Conservation (phyloP, 2,113 vertebrate species). For the Mionectes macconnelli region DNA sequence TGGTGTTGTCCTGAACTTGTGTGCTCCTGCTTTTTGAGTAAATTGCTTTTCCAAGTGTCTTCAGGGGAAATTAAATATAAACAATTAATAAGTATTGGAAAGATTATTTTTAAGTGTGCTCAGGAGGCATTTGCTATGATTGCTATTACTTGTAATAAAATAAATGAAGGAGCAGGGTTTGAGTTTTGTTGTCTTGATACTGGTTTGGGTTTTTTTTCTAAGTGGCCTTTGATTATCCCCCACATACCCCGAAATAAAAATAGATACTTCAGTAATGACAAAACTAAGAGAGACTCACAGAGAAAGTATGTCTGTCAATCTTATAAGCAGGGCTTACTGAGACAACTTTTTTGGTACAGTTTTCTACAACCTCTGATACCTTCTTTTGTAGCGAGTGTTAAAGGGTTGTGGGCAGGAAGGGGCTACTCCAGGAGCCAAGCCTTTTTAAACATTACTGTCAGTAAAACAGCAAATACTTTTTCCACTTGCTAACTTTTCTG, state of each 20-base stretch:
- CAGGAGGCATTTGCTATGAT: not conserved
- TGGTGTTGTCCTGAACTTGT: not conserved
- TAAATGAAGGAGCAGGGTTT: accelerated
- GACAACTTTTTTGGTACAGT: not conserved
- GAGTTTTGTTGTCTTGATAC: not conserved
- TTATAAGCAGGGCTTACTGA: not conserved
- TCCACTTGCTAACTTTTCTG: not conserved
- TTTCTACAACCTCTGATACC: not conserved
- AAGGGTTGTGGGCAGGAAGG: not conserved
- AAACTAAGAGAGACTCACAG: not conserved
- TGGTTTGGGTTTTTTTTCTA: not conserved
- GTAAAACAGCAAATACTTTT: not conserved
- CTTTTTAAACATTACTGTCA: not conserved
- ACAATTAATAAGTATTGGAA: not conserved
- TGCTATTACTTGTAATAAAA: not conserved
- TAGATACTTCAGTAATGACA: not conserved
- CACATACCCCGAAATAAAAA: not conserved
- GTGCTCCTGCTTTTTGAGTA: not conserved
- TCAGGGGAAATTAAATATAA: not conserved
- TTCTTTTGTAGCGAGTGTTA: not conserved
- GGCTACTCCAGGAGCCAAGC: not conserved
- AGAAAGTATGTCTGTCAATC: not conserved
- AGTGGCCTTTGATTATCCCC: not conserved
- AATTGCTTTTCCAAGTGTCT: not conserved
- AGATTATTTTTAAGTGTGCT: not conserved